phyloP scores from a whole-genome alignment of 2,888 invertebrate genomes.

The Latrodectus elegans region DNA sequence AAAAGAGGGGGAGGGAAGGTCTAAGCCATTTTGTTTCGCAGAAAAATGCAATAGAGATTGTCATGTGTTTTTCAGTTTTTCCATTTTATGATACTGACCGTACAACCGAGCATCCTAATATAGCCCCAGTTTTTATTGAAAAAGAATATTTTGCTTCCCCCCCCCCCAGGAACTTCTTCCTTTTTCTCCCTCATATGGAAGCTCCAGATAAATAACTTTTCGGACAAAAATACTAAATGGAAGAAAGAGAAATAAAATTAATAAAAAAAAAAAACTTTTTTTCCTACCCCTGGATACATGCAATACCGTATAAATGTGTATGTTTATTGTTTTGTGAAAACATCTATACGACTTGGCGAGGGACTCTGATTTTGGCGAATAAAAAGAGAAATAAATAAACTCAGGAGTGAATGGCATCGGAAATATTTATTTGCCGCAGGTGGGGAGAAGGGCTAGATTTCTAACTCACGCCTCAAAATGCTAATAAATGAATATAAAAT shows the following conservation, averaged over 20 bases:
- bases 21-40: constrained; percentile 57
- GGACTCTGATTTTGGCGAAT: neutral
- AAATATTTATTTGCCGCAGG: too few relatives aligned
- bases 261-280: neutral
- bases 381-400: neutral
- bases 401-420: too few relatives aligned
- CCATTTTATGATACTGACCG: constrained; percentile 69
- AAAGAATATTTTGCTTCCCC: constrained; percentile 4
- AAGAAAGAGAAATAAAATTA: neutral
- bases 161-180: neutral
- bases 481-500: too few relatives aligned
- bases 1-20: constrained; percentile 10
- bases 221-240: neutral
- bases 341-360: neutral
- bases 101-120: constrained; percentile 45
- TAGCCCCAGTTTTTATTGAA: constrained; percentile 53
- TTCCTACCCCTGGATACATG: neutral
- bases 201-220: constrained; percentile 1
- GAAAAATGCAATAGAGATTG: constrained; percentile 66
- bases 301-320: constrained; percentile 33
- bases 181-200: neutral
- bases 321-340: constrained; percentile 57
- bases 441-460: too few relatives aligned
- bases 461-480: too few relatives aligned
- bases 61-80: constrained; percentile 68